Evolutionary conservation across 2,888 invertebrate genomes (phyloP), one percentile per base, ranked within the genome.

Genomic region (Eristalis arbustorum): DNA sequence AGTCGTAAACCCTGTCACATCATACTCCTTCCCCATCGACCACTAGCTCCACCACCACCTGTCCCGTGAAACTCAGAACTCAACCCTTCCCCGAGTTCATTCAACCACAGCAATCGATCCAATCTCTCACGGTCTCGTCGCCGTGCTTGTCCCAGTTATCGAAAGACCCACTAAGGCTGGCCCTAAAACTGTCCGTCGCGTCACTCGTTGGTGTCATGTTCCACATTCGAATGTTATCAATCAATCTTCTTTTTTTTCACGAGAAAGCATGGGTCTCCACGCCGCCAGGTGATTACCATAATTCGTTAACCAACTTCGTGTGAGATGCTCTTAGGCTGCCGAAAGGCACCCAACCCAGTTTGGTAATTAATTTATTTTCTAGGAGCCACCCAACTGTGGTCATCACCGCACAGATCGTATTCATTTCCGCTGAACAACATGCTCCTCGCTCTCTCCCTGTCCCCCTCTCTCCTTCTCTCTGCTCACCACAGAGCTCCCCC

Each of bases 161-260:
- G 59, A 61, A 3, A 28, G 57, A 37, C 14, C 22, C 40, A 13
- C 61, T 11, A 10, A 14, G 40, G 28, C 40, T 40, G 11, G 5
- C 56, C 56, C 56, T n/a, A 18, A 31, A 31, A 8, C 56, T 56
- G 42, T n/a, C 23, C 6, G 31, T 61, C 22, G 4, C 25, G 3
- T 61, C 28, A 68, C 42, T 62, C 49, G 63, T 63, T 71, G 42
- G 40, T 68, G 72, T 72, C 77, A 61, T 67, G 59, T 84, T 71
- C 75, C 71, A 69, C 37, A 63, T 79, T 61, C 34, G 37, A 57
- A 25, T 67, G 62, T 67, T 73, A 79, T 79, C 79, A 42, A 79
- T 79, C 73, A 79, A 76, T 56, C 37, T 18, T 31, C 0, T 49
- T 49, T 18, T 31, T 0, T 49, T 49, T 49, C 49, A 8, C 18